A percentile compares a stretch with the other conserved stretches of the same genome.
Conservation (phyloP, 2,113 vertebrate genomes). For the Clarias magur region DNA sequence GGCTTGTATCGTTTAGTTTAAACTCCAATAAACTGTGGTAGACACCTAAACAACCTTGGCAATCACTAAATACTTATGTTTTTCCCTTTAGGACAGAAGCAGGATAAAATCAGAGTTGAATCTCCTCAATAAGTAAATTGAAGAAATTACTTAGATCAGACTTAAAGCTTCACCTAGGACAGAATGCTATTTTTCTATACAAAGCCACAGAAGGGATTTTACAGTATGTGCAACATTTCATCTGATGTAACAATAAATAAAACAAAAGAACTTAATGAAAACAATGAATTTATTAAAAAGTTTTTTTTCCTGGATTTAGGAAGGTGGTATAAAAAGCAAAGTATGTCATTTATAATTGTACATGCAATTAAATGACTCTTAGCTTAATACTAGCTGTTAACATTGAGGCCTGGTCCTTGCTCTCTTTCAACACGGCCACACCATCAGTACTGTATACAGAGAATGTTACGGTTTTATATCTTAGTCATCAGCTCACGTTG, state of each 20-base stretch:
- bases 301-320: neutral
- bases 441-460: neutral
- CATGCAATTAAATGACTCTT: neutral
- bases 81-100: neutral
- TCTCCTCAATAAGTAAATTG: neutral
- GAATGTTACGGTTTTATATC: too few relatives aligned
- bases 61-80: neutral
- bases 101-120: neutral
- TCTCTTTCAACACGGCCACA: neutral
- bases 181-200: neutral
- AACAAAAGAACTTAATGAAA: neutral
- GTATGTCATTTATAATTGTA: neutral
- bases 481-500: constrained; percentile 32
- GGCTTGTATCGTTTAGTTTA: neutral
- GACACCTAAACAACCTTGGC: neutral
- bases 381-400: neutral
- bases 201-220: neutral
- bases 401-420: neutral
- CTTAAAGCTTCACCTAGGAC: neutral
- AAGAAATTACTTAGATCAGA: neutral
- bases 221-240: neutral
- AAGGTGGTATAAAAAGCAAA: neutral
- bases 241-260: neutral
- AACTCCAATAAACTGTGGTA: neutral
- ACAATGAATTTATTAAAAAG: neutral